Percentiles rank a stretch among this genome's conserved stretches.
Conservation (phyloP, 2,113 vertebrate species). For the Syngnathoides biaculeatus region DNA sequence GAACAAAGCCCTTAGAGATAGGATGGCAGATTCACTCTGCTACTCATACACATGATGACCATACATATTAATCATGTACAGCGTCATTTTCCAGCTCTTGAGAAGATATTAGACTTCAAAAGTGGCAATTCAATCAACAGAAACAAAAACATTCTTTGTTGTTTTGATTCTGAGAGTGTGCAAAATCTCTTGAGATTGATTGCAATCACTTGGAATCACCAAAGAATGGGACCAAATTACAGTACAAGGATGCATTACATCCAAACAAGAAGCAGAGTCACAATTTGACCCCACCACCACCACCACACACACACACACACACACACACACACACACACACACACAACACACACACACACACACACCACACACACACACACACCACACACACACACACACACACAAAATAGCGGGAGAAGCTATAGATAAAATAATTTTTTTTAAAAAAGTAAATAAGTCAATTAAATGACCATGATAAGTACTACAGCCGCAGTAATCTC, state of each 20-base stretch:
- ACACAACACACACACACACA: no score
- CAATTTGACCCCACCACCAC: neutral
- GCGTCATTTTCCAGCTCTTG: constrained; percentile 14
- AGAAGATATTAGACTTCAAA: neutral
- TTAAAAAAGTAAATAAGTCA: neutral
- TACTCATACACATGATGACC: neutral
- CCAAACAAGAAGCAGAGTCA: neutral
- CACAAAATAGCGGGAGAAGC: neutral
- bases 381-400: no score
- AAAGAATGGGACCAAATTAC: neutral
- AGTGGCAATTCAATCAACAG: neutral
- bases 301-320: no score
- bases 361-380: no score
- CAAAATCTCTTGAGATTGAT: neutral
- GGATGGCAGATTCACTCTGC: constrained; percentile 6
- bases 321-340: no score
- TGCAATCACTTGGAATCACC: neutral
- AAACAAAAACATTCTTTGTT: neutral
- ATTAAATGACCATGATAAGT: neutral
- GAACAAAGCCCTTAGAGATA: constrained; percentile 5
- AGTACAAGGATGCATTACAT: neutral
- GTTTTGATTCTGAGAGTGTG: neutral
- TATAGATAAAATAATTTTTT: no score
- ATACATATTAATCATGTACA: constrained; percentile 8
- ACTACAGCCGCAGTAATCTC: neutral